Evolutionary conservation across 2,113 vertebrate species (phyloP), one percentile per base, ranked within the genome.

Genomic region (Ptilonorhynchus violaceus): DNA sequence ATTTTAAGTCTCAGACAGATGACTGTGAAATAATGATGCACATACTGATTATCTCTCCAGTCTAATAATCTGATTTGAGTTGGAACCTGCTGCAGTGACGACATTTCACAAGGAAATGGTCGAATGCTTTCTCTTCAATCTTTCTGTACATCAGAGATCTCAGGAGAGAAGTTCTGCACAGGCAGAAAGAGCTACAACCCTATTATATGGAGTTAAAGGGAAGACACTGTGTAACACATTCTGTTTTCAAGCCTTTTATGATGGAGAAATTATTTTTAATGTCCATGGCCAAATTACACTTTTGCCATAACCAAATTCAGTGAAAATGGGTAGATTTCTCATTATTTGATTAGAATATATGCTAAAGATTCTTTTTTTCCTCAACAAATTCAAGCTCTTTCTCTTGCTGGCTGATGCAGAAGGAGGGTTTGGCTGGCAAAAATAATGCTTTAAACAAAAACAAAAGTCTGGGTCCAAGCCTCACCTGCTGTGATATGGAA

Each of bases 81-180:
- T 91, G 46, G n/a, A 89, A 85, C 30, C 37, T 74, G 55, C 44
- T 85, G 46, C 30, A 96, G 31, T 37, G 39, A 79, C 77, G 82
- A 80, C 72, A 95, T 90, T 96, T 96, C 55, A 77, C 28, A 83
- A 69, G 66, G 14, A 96, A 95, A 89, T 39, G n/a, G 49, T n/a
- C 3, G 1, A 96, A 83, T 75, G 18, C 7, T n/a, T 92, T 66
- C 59, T 72, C 66, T 78, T 89, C 77, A 75, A 75, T 79, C 56
- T 93, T 94, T 39, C 46, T 73, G 58, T 50, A 47, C 13, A n/a
- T 75, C 35, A 78, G 22, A 84, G 28, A 66, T 88, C 81, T 49
- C 58, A 31, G 27, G 47, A 91, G 76, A 58, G 42, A 64, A 79
- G 50, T 59, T 83, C 55, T 82, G 30, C 37, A 39, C 58, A 68